Conservation (phyloP, 2,888 invertebrate genomes). For the Platynereis dumerilii region DNA sequence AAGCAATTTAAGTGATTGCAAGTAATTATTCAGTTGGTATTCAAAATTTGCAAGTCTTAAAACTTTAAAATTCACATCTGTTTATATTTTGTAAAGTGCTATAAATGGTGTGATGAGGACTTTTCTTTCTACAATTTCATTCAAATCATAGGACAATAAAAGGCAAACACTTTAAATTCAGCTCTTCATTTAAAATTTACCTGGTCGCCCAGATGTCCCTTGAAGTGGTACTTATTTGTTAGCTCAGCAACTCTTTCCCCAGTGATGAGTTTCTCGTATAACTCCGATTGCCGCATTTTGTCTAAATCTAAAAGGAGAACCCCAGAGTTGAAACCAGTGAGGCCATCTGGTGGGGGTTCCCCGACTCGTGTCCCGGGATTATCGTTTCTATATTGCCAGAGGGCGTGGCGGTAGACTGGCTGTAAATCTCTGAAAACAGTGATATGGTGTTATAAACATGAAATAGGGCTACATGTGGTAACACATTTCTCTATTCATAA, state of each 20-base stretch:
- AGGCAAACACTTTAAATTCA: too few relatives aligned
- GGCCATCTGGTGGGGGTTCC: constrained; percentile 66
- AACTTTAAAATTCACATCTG: too few relatives aligned
- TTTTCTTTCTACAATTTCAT: too few relatives aligned
- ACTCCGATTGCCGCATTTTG: constrained; percentile 71
- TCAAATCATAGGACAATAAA: too few relatives aligned
- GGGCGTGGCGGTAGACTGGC: constrained; percentile 79
- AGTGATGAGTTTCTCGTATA: constrained; percentile 68
- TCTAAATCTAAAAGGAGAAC: constrained; percentile 76
- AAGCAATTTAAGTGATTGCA: too few relatives aligned
- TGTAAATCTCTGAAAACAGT: constrained; percentile 76
- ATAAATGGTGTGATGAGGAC: too few relatives aligned
- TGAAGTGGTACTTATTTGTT: constrained; percentile 62
- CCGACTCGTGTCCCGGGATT: constrained; percentile 73
- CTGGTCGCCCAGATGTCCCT: constrained; percentile 79
- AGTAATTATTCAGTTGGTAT: too few relatives aligned
- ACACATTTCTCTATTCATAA: too few relatives aligned
- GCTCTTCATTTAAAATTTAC: too few relatives aligned
- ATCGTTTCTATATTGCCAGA: constrained; percentile 72
- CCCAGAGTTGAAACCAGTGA: constrained; percentile 82
- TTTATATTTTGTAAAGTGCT: too few relatives aligned
- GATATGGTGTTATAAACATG: too few relatives aligned
- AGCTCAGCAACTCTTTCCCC: constrained; percentile 47
- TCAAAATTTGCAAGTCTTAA: too few relatives aligned
- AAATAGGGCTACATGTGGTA: constrained; percentile 46